Evolutionary conservation across 2,113 vertebrate species (phyloP).

Genomic region (Clinocottus analis): DNA sequence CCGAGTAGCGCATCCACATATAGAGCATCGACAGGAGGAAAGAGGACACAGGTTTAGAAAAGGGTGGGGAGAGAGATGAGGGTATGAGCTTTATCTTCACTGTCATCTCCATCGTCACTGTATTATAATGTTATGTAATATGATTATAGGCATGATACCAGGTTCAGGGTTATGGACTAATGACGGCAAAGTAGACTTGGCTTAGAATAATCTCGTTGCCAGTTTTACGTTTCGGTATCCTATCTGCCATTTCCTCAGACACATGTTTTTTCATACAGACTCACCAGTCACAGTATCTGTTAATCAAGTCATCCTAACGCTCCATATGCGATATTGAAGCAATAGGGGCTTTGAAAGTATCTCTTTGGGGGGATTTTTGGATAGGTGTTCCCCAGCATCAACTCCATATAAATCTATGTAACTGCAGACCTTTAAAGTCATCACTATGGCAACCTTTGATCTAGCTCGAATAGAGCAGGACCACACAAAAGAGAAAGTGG

Average conservation of each 20-base stretch:
- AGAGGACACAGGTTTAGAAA: conserved; percentile 4
- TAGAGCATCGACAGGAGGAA: neutral
- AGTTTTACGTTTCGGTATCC: neutral
- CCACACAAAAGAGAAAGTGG: no score
- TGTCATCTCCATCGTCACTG: conserved; percentile 46
- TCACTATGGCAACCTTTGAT: no score
- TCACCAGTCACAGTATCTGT: no score
- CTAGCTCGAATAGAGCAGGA: no score
- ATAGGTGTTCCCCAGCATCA: no score
- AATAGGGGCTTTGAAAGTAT: no score
- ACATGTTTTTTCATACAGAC: no score
- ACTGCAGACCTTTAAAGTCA: no score
- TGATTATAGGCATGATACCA: conserved; percentile 45
- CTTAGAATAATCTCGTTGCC: neutral
- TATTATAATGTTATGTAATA: conserved; percentile 32
- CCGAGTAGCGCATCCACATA: conserved; percentile 2
- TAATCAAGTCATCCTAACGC: no score
- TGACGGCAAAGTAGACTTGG: neutral
- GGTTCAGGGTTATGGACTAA: neutral
- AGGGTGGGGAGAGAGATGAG: conserved; percentile 41
- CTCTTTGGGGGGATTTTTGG: no score
- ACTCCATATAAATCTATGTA: no score
- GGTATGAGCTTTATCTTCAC: conserved; percentile 48
- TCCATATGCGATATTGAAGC: no score
- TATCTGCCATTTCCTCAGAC: neutral